Conservation (phyloP, 2,888 invertebrate species). For the Drosophila diplacantha region DNA sequence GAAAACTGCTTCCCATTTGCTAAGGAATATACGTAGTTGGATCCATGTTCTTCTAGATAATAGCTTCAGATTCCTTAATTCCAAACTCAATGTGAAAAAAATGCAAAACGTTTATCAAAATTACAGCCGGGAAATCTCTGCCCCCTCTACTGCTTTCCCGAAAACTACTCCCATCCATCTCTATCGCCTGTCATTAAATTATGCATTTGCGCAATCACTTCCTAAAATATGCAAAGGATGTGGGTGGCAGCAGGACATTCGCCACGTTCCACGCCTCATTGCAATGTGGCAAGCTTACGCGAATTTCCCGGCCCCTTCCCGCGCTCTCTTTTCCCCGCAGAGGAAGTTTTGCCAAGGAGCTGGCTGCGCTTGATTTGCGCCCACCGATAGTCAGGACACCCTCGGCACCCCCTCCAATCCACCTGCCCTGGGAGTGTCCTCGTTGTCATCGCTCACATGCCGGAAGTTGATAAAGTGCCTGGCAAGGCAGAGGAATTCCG, state of each 20-base stretch:
- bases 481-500: slow-evolving; percentile 64
- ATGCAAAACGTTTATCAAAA: slow-evolving; percentile 35
- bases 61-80: background rate
- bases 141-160: background rate
- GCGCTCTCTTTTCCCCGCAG: background rate
- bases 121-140: slow-evolving; percentile 33
- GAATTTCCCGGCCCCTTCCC: slow-evolving; percentile 23
- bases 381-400: slow-evolving; percentile 17
- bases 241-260: slow-evolving; percentile 12
- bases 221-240: slow-evolving; percentile 64
- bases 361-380: slow-evolving; percentile 63
- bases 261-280: slow-evolving; percentile 48
- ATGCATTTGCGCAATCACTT: slow-evolving; percentile 72
- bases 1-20: background rate
- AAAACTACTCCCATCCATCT: slow-evolving; percentile 30
- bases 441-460: slow-evolving; percentile 55
- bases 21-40: background rate
- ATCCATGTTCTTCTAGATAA: background rate
- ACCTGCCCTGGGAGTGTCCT: slow-evolving; percentile 21
- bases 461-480: slow-evolving; percentile 71
- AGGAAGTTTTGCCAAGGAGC: slow-evolving; percentile 50
- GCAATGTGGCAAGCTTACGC: slow-evolving; percentile 50
- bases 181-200: slow-evolving; percentile 70
- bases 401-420: background rate
- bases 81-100: slow-evolving; percentile 6